Evolutionary conservation across 2,797 vertebrate genomes (phyloP), one percentile per base, ranked within the genome.

Genomic region (Botia almorhae): DNA sequence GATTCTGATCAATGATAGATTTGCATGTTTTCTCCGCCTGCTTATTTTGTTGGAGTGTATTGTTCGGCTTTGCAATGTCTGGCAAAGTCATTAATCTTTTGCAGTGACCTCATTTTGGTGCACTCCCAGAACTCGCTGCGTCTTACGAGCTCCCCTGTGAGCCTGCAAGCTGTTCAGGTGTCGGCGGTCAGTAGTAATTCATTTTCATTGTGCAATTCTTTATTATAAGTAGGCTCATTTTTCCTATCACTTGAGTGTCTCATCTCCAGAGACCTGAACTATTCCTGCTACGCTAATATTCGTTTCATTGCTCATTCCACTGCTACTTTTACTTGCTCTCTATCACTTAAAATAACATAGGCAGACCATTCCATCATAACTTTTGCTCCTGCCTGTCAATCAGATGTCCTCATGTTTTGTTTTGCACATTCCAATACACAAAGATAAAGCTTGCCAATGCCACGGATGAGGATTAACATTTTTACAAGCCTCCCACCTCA

Each of bases 101-200:
- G 74, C 7, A 16, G 23, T 83, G 80, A 80, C 78, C 80, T 85
- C 68, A 65, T 69, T 81, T 83, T 74, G 69, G 69, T 82, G 50
- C 61, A 63, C 68, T 83, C 76, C 76, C 36, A 81, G 74, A 81
- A 74, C 64, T 74, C 70, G 29, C 65, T 77, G 69, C 51, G 67
- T 43, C 65, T 78, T 84, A 70, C 39, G 51, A 75, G 43, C 63
- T 80, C 76, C 76, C 85, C 17, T 63, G 82, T 74, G 81, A 81
- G 68, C 78, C 75, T 43, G 70, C 81, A 73, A 82, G 79, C 81
- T 76, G 79, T 81, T 83, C 48, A 76, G 83, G 83, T 86, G 84
- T 84, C 84, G 56, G 74, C 50, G 69, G 73, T 85, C 84, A 84
- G 82, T 77, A 79, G 60, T 87, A 85, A 87, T 87, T 85, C 81